phyloP scores from a whole-genome alignment of 2,888 invertebrate genomes.

The Stictocephala bisonia region DNA sequence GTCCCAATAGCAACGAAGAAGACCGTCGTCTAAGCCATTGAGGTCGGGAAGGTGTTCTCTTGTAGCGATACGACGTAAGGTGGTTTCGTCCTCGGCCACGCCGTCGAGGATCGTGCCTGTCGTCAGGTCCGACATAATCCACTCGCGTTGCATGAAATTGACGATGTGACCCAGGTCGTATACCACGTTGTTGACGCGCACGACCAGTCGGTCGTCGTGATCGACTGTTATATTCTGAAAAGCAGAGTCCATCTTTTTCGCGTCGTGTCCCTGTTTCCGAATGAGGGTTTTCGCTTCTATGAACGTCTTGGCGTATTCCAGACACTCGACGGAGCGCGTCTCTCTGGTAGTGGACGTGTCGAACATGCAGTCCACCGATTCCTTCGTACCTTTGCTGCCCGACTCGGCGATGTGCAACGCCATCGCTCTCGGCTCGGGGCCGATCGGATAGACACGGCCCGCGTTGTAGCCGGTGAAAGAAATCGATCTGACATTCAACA shows the following conservation, averaged over 20 bases:
- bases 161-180: slow-evolving; percentile 4
- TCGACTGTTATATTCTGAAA: not conserved
- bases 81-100: no score
- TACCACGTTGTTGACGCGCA: not conserved
- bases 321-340: not conserved
- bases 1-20: no score
- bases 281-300: slow-evolving; percentile 1
- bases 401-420: not conserved
- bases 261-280: slow-evolving; percentile 11
- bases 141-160: no score
- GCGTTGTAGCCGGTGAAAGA: not conserved
- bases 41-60: no score
- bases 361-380: not conserved
- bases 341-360: not conserved
- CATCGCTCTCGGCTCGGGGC: not conserved
- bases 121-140: no score
- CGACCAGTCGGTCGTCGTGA: not conserved
- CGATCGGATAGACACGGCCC: not conserved
- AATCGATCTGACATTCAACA: not conserved
- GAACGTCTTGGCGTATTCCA: not conserved
- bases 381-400: not conserved
- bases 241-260: slow-evolving; percentile 13
- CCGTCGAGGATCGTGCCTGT: no score
- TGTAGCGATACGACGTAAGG: no score
- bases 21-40: no score